These are phyloP conservation scores for Heliangelus exortis DNA, from an alignment of 2,797 vertebrate genomes.

Conservation along the genomic window DNA sequence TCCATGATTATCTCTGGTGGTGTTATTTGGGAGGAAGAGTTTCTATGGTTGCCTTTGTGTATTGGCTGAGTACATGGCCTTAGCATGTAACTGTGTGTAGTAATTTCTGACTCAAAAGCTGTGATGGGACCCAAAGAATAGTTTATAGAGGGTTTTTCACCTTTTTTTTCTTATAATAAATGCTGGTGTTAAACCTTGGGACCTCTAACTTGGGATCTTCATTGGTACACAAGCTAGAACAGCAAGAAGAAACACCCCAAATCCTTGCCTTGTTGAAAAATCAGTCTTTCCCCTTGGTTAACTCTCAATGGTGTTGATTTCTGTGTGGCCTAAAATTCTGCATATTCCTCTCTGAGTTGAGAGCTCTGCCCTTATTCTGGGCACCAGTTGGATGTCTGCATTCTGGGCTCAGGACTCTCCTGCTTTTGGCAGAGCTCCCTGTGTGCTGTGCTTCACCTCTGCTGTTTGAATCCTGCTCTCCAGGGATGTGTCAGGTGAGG, in stretches of 20 bases:
- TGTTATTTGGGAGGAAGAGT: background rate
- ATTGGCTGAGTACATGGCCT: background rate
- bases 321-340: background rate
- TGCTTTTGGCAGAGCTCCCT: rapidly evolving
- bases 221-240: background rate
- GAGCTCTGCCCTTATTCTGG: background rate
- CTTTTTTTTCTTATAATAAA: background rate
- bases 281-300: background rate
- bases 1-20: background rate
- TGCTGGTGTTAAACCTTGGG: background rate
- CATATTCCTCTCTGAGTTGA: background rate
- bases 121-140: background rate
- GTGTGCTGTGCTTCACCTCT: rapidly evolving
- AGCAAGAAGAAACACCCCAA: background rate
- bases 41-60: background rate
- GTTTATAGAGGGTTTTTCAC: background rate
- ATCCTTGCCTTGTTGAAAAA: background rate
- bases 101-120: background rate
- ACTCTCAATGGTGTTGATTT: background rate
- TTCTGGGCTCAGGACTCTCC: background rate
- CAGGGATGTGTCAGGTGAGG: conserved; percentile 6
- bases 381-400: background rate
- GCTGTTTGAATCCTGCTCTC: background rate
- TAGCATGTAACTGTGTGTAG: rapidly evolving
- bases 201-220: background rate